Evolutionary conservation across 1,140 invertebrate species (phyloP), one percentile per base, ranked within the genome.

Genomic region (Bombus soroeensis): DNA sequence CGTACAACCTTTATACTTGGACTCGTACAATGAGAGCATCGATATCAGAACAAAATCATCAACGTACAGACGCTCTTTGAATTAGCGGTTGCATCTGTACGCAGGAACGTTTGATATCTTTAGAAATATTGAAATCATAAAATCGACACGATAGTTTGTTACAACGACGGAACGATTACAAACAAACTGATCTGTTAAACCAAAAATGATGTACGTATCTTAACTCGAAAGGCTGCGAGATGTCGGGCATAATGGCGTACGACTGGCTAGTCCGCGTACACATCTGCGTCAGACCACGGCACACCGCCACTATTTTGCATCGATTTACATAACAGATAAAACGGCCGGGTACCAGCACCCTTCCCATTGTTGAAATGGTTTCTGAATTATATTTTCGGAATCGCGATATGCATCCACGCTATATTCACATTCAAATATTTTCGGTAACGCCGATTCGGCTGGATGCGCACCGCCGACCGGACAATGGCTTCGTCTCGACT

Each of bases 261-360:
- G 53, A 59, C 25, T 73, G 71, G 73, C 47, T 39, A 47, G 28
- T 43, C 57, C 37, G 71, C 32, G 37, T 25, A 59, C 79, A 81
- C 87, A 83, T 83, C 37, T 80, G 81, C 85, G 81, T 78, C 43
- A 53, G 64, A 43, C 72, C 74, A 64, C 59, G 39, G n/a, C 37
- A 37, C 88, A 37, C 18, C 82, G 78, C n/a, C 80, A 81, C 92
- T 94, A 93, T 93, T 95, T 95, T 95, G 92, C 94, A 95, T 95
- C 86, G 91, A 95, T 95, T 95, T 95, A 94, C 94, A 95, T 95
- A 95, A 94, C 92, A 88, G 90, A 93, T 93, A 94, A 94, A 94
- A 94, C 93, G 92, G 90, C 87, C 86, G 71, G 47, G 71, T 37
- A 59, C 83, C 87, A 87, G 37, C 74, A 57, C 71, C 66, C 74